Evolutionary conservation across 1,140 invertebrate genomes (phyloP).

Genomic region (Branchinecta lindahli): DNA sequence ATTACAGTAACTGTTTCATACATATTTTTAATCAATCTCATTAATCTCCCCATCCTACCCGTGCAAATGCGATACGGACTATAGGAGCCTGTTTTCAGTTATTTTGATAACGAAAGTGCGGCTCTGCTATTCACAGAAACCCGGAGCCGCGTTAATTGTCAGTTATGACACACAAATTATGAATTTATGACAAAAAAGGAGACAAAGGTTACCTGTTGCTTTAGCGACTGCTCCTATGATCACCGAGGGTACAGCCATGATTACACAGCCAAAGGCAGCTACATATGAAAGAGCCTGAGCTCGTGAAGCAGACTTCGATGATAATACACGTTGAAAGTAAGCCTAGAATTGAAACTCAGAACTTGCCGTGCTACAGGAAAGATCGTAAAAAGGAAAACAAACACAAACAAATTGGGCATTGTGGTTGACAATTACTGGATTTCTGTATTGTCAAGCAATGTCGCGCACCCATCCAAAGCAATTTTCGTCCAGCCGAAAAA

Average conservation of each 20-base stretch:
- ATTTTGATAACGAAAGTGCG: too few species aligned
- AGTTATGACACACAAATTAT: too few species aligned
- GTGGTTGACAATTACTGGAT: not conserved
- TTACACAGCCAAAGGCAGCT: constrained; percentile 79
- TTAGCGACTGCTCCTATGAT: constrained; percentile 91
- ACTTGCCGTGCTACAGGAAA: not conserved
- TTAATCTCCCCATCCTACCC: too few species aligned
- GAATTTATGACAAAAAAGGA: too few species aligned
- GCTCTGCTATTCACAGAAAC: too few species aligned
- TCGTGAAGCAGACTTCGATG: constrained; percentile 76
- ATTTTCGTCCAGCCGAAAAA: too few species aligned
- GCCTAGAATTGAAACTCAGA: constrained; percentile 42
- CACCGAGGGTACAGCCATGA: constrained; percentile 92
- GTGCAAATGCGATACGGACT: too few species aligned
- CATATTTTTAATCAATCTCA: too few species aligned
- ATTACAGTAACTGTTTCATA: not conserved
- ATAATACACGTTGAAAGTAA: constrained; percentile 93
- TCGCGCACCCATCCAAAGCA: too few species aligned
- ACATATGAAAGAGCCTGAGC: constrained; percentile 93
- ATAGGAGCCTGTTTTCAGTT: too few species aligned
- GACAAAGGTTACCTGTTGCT: constrained; percentile 54
- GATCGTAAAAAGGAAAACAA: not conserved
- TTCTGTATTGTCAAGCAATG: not conserved
- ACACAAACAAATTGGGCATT: too few species aligned
- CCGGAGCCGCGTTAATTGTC: too few species aligned